Base-by-base conservation (phyloP, 2,888 invertebrate genomes). In the Sclerodermus sp. region DNA sequence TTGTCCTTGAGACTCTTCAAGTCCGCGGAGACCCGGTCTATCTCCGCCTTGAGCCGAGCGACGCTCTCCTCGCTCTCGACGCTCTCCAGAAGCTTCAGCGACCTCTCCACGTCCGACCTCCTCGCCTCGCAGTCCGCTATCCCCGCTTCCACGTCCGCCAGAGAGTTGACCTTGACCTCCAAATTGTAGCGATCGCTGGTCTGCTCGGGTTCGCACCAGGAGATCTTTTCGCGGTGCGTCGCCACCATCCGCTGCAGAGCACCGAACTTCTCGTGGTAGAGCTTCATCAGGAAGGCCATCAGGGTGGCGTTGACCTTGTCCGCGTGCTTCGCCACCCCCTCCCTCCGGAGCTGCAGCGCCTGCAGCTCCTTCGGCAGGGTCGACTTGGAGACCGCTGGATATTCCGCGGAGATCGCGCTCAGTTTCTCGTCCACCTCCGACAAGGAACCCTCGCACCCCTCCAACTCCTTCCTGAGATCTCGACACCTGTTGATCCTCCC, bases 101-200 rank as follows among this genome's bases (percentile, higher is more conserved):
- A 89, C 64, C 87, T 85, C 53, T 87, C 84, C 1, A 91, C 81
- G 63, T 91, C 90, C 0, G 74, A 70, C 59, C 88, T 85, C 52
- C 87, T 84, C 1, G 79, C 79, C 48, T 85, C 83, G 67, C 90
- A 90, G 62, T 91, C 91, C 16, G 80, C 79, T 34, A 92, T 84
- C 16, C 88, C 88, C 55, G 83, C 83, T 73, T 88, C 85, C 1
- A 92, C 88, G 56, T 93, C 93, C 50, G 82, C 81, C 31, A 95
- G 75, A 0, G 92, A 89, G 1, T 90, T 87, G 66, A 89, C 84
- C 79, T 96, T 96, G 0, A 94, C 92, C 81, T 96, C 93, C 23
- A 96, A 82, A 72, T 93, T 94, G 74, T 95, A 96, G 74, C 89
- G 89, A 71, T 96, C 96, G 68, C 92, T 93, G 30, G 88, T 87